These are phyloP conservation scores for Podargus strigoides DNA, from an alignment of 2,797 vertebrate genomes.

Conservation along the genomic window DNA sequence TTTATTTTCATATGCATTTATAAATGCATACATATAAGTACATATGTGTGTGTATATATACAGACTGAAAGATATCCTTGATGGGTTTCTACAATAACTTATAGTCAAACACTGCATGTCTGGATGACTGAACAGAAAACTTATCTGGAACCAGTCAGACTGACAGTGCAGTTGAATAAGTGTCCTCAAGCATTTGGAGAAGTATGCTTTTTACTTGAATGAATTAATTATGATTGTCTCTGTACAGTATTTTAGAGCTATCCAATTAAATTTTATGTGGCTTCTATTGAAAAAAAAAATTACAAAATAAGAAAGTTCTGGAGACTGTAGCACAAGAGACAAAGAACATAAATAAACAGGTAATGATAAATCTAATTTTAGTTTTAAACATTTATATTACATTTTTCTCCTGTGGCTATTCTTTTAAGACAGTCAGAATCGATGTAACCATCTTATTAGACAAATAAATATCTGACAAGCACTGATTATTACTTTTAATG, in stretches of 20 bases:
- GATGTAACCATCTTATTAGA: background rate
- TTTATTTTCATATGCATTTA: no score
- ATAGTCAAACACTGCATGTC: background rate
- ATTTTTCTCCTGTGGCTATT: background rate
- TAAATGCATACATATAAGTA: no score
- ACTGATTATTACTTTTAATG: background rate
- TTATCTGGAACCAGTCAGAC: background rate
- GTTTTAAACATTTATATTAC: background rate
- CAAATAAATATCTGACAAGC: background rate
- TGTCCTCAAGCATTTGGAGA: background rate
- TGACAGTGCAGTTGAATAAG: background rate
- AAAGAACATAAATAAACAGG: background rate
- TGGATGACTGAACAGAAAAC: background rate
- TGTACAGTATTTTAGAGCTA: background rate
- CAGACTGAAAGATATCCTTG: background rate
- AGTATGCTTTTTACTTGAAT: background rate
- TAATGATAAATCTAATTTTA: background rate
- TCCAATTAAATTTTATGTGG: background rate
- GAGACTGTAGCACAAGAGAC: background rate
- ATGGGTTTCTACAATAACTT: background rate
- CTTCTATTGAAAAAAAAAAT: background rate
- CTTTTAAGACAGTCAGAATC: background rate
- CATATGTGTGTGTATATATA: accelerated
- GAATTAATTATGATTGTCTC: background rate
- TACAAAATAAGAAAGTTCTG: background rate